phyloP scores from a whole-genome alignment of 2,113 vertebrate genomes.

The Pelusios castaneus region DNA sequence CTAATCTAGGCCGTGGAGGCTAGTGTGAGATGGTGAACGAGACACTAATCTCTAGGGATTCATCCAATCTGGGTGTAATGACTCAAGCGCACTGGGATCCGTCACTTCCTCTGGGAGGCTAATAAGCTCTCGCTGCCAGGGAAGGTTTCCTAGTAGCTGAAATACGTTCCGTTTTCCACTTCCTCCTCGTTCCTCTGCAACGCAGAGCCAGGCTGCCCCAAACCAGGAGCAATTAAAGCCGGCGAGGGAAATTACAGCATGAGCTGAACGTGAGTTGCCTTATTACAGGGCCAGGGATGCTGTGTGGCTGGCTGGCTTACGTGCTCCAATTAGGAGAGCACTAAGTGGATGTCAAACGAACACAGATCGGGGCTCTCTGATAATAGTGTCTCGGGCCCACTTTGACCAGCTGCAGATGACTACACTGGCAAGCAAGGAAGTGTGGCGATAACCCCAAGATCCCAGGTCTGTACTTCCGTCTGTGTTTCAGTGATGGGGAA shows the following conservation, averaged over 20 bases:
- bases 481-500: not conserved
- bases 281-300: not conserved
- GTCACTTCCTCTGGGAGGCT: not conserved
- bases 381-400: not conserved
- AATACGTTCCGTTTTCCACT: not conserved
- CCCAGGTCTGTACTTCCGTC: not conserved
- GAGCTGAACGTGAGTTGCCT: not conserved
- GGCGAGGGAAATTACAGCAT: not conserved
- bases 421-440: not conserved
- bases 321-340: not conserved
- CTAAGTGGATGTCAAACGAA: not conserved
- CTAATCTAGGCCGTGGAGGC: not conserved
- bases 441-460: not conserved
- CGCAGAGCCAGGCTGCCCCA: not conserved
- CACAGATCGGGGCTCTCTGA: not conserved
- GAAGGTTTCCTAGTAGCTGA: not conserved
- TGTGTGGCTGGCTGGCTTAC: not conserved
- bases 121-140: not conserved
- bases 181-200: not conserved
- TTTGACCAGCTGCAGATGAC: not conserved
- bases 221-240: not conserved
- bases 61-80: not conserved
- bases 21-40: not conserved
- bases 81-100: not conserved
- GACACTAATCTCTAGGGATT: rapidly evolving